These are phyloP conservation scores for Brotogeris chrysoptera DNA, from an alignment of 2,797 vertebrate genomes.

Conservation along the genomic window DNA sequence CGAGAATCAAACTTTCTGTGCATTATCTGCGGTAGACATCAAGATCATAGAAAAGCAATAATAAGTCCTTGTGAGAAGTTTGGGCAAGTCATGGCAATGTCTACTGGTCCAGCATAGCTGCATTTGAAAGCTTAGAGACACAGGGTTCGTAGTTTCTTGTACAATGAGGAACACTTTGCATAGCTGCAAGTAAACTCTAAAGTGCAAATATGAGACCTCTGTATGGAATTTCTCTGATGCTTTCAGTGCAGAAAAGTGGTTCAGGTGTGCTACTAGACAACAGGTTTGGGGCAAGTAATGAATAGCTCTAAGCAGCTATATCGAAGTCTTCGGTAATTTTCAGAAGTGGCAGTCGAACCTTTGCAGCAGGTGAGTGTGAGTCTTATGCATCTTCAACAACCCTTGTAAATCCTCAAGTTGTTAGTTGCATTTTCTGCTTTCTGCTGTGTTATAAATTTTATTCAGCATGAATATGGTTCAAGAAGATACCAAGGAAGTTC, in stretches of 20 bases:
- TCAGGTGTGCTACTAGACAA: neutral
- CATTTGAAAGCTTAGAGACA: neutral
- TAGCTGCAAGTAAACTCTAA: neutral
- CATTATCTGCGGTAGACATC: neutral
- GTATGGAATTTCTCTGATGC: neutral
- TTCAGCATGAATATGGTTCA: neutral
- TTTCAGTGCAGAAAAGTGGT: neutral
- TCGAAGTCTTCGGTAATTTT: neutral
- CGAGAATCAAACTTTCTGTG: neutral
- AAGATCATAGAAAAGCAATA: neutral
- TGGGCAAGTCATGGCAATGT: neutral
- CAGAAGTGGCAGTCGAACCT: neutral
- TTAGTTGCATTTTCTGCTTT: neutral
- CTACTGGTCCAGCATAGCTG: neutral
- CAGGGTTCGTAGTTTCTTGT: neutral
- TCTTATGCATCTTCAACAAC: neutral
- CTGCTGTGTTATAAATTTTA: neutral
- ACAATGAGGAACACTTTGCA: rapidly evolving
- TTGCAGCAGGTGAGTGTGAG: neutral
- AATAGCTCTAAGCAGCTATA: neutral
- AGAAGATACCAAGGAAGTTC: neutral
- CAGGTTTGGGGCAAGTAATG: neutral
- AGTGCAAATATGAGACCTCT: neutral
- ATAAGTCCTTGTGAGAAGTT: neutral
- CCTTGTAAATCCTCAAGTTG: neutral